phyloP scores from a whole-genome alignment of 2,797 vertebrate species.

The Oryzias dopingdopingensis region DNA sequence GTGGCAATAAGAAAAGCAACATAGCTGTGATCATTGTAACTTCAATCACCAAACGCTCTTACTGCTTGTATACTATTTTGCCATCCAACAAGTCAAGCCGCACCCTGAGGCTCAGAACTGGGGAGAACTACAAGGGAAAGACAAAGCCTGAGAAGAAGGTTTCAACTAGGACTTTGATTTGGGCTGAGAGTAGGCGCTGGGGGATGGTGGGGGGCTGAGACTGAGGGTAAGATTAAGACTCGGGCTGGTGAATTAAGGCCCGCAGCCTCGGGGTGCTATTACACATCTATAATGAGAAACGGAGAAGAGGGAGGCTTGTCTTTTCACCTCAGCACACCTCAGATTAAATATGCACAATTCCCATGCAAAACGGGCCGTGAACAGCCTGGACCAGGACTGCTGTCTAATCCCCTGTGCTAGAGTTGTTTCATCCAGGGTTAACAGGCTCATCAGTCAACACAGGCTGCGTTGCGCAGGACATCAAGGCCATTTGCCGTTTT shows the following conservation, averaged over 20 bases:
- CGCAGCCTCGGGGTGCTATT: slow-evolving; percentile 70
- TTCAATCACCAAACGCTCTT: neutral
- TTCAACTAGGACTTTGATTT: slow-evolving; percentile 53
- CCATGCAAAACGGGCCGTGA: slow-evolving; percentile 71
- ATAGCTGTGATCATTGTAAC: neutral
- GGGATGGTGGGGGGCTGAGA: slow-evolving; percentile 55
- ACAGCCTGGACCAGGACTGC: slow-evolving; percentile 55
- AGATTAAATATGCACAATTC: slow-evolving; percentile 81
- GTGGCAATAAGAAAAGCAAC: neutral
- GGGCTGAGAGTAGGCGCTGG: slow-evolving; percentile 37
- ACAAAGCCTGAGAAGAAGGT: slow-evolving; percentile 33
- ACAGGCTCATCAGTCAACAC: slow-evolving; percentile 79
- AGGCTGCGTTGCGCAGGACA: slow-evolving; percentile 74
- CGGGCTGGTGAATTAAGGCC: slow-evolving; percentile 70
- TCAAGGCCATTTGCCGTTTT: slow-evolving; percentile 76
- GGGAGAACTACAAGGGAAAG: slow-evolving; percentile 30
- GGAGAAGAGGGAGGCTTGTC: slow-evolving; percentile 63
- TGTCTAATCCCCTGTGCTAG: slow-evolving; percentile 72
- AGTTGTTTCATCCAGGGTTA: slow-evolving; percentile 80
- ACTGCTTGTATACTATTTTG: slow-evolving; percentile 3
- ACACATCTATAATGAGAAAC: slow-evolving; percentile 76
- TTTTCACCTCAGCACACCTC: slow-evolving; percentile 69
- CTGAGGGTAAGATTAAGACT: slow-evolving; percentile 70
- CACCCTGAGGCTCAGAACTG: slow-evolving; percentile 7
- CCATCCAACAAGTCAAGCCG: neutral